phyloP scores from a whole-genome alignment of 2,797 vertebrate species.

The Myripristis murdjan region DNA sequence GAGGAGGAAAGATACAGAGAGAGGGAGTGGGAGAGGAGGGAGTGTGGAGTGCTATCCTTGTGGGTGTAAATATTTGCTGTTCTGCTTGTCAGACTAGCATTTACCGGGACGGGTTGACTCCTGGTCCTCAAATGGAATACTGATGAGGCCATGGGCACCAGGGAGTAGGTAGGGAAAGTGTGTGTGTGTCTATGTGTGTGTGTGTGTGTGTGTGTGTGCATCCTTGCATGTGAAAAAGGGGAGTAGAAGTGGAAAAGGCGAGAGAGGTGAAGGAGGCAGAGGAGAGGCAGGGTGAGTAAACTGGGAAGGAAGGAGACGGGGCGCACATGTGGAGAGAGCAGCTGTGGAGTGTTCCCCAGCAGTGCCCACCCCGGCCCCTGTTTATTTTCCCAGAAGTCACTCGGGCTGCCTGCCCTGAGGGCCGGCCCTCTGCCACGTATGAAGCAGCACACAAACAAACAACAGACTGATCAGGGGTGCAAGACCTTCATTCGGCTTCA shows the following conservation, averaged over 20 bases:
- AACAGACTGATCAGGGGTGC: slow-evolving; percentile 68
- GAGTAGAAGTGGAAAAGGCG: slow-evolving; percentile 28
- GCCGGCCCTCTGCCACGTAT: slow-evolving; percentile 58
- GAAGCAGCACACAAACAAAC: slow-evolving; percentile 62
- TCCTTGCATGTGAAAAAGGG: slow-evolving; percentile 12
- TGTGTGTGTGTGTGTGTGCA: slow-evolving; percentile 22
- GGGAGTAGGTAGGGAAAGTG: slow-evolving; percentile 44
- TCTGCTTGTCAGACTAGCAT: slow-evolving; percentile 86
- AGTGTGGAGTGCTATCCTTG: slow-evolving; percentile 60
- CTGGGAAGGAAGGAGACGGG: too few species aligned
- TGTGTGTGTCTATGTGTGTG: background rate
- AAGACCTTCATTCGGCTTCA: slow-evolving; percentile 54
- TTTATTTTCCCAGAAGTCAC: slow-evolving; percentile 77
- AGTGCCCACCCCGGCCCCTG: slow-evolving; percentile 47
- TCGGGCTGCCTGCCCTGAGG: slow-evolving; percentile 57
- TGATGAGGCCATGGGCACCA: slow-evolving; percentile 76
- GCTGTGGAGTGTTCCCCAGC: slow-evolving; percentile 65
- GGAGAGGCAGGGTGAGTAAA: slow-evolving; percentile 46
- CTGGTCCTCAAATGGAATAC: slow-evolving; percentile 81
- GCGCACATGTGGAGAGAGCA: too few species aligned
- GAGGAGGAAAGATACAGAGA: background rate
- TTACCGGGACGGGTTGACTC: slow-evolving; percentile 78
- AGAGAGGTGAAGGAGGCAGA: slow-evolving; percentile 45
- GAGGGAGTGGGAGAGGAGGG: slow-evolving; percentile 37
- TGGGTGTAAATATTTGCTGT: slow-evolving; percentile 89